Evolutionary conservation across 2,888 invertebrate genomes (phyloP).

Genomic region (Cephus runcator): DNA sequence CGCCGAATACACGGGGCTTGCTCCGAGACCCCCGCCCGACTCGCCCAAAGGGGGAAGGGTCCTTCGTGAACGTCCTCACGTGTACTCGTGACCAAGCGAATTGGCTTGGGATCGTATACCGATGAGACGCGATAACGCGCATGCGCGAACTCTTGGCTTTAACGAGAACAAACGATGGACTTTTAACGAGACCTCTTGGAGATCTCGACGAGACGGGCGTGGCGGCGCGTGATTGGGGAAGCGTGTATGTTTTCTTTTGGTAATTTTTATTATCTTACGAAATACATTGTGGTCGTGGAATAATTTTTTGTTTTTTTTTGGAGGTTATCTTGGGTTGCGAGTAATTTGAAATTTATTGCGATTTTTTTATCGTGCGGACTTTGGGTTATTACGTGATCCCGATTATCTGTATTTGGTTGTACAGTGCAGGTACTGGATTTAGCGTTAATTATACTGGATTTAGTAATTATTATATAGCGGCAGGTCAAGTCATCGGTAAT

Average conservation of each 20-base stretch:
- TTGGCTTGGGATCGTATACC: neutral
- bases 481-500: neutral
- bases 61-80: neutral
- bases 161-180: neutral
- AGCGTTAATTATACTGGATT: too few species aligned
- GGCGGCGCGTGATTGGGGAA: neutral
- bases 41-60: neutral
- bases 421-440: too few species aligned
- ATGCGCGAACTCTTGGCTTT: neutral
- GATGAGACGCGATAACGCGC: neutral
- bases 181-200: neutral
- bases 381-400: fast-evolving
- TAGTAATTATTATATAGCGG: too few species aligned
- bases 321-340: neutral
- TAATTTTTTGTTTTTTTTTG: neutral
- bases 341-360: neutral
- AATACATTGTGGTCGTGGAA: neutral
- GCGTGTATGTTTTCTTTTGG: too few species aligned
- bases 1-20: neutral
- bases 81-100: neutral
- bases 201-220: neutral
- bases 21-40: neutral
- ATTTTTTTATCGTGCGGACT: neutral
- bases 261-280: neutral
- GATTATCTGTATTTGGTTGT: neutral